phyloP scores from a whole-genome alignment of 2,113 vertebrate genomes.

The Scytalopus superciliaris region DNA sequence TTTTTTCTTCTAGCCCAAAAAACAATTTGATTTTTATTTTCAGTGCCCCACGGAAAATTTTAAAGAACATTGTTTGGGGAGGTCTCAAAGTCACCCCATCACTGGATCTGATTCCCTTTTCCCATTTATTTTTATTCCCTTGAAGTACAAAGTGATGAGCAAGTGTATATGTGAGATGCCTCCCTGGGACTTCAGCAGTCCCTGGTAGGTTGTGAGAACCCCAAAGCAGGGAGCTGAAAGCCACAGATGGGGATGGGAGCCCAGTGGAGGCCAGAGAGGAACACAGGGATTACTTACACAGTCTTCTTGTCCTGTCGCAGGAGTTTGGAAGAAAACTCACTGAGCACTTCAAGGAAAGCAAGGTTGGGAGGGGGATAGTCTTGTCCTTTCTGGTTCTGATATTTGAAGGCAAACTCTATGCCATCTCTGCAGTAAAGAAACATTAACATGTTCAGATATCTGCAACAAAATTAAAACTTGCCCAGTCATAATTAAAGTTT shows the following conservation, averaged over 20 bases:
- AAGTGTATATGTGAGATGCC: neutral
- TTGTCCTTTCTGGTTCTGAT: conserved; percentile 93
- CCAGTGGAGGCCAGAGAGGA: neutral
- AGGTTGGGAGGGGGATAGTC: conserved; percentile 95
- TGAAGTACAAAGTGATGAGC: neutral
- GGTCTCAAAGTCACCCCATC: neutral
- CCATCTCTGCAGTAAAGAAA: conserved; percentile 83
- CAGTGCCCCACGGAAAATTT: neutral
- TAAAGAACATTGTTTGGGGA: neutral
- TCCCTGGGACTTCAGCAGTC: neutral
- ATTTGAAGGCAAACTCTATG: conserved; percentile 99
- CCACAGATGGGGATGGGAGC: neutral
- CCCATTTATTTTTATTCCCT: neutral
- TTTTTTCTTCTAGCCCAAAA: neutral
- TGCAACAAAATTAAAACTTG: neutral
- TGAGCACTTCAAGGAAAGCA: conserved; percentile 96
- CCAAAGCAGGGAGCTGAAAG: neutral
- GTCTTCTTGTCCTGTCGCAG: conserved; percentile 98
- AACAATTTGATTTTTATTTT: neutral
- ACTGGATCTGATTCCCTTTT: neutral
- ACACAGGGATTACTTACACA: conserved; percentile 83
- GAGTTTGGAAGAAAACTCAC: conserved; percentile 98
- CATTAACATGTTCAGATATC: neutral
- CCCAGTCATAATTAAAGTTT: neutral
- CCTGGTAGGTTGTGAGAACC: neutral